Conservation (phyloP, 2,888 invertebrate genomes). For the Phlogophora meticulosa region DNA sequence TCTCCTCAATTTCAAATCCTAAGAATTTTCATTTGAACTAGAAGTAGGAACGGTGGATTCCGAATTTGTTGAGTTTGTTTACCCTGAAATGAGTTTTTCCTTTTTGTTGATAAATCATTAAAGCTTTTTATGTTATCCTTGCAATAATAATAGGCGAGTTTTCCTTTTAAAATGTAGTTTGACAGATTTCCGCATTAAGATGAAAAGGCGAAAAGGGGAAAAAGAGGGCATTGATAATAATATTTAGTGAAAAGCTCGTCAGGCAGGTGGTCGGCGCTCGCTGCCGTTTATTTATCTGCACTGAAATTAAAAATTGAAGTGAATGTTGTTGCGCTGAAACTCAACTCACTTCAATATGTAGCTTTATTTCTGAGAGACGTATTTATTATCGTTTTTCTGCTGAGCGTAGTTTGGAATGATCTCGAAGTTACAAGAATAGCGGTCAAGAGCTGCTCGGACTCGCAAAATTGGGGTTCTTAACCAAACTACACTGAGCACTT, state of each 20-base stretch:
- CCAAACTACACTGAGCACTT: too few relatives aligned
- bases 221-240: constrained; percentile 63
- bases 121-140: constrained; percentile 10
- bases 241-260: constrained; percentile 72
- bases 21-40: constrained; percentile 26
- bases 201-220: constrained; percentile 50
- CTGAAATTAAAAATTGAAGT: constrained; percentile 80
- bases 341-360: constrained; percentile 47
- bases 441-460: too few relatives aligned
- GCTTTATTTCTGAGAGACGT: constrained; percentile 31
- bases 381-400: constrained; percentile 37
- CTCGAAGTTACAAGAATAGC: constrained; percentile 11
- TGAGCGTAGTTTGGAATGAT: constrained; percentile 22
- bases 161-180: constrained; percentile 49
- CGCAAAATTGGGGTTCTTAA: too few relatives aligned
- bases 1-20: constrained; percentile 43
- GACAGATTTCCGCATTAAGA: constrained; percentile 62
- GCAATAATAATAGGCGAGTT: constrained; percentile 1
- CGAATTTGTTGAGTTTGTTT: constrained; percentile 4
- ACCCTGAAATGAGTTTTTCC: neutral
- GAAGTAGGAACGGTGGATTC: neutral
- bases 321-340: constrained; percentile 69
- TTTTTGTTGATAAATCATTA: constrained; percentile 6
- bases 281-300: constrained; percentile 76
- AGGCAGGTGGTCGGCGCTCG: constrained; percentile 79